phyloP scores from a whole-genome alignment of 92 coral and sea anemone species.

The Epizoanthus ramosus region DNA sequence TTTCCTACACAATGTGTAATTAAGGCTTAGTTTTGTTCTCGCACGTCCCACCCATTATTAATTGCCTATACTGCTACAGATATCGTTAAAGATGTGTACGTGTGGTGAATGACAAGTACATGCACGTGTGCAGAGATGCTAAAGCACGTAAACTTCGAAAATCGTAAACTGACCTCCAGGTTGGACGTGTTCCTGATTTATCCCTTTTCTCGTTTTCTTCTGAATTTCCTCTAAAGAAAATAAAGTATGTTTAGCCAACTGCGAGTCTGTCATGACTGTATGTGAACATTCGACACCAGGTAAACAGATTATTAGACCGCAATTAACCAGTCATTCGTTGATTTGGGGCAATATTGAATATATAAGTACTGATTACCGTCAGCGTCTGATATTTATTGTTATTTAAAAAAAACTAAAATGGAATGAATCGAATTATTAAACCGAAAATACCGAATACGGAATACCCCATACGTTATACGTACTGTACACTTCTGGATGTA shows the following conservation, averaged over 20 bases:
- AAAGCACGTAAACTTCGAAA: not conserved
- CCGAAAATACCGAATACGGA: too few relatives aligned
- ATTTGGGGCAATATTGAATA: constrained; percentile 18
- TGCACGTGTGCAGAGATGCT: not conserved
- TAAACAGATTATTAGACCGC: constrained; percentile 32
- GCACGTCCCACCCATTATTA: constrained; percentile 11
- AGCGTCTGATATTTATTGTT: not conserved
- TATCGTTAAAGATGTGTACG: not conserved
- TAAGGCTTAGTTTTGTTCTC: constrained; percentile 4
- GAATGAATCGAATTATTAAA: not conserved
- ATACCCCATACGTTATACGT: too few relatives aligned
- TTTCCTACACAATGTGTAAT: not conserved
- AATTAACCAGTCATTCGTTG: constrained; percentile 29
- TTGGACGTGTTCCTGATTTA: constrained; percentile 86
- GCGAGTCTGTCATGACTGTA: not conserved
- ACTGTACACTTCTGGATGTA: constrained; percentile 89
- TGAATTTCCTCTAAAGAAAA: constrained; percentile 77
- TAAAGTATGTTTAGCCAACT: not conserved
- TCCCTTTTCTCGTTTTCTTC: constrained; percentile 78
- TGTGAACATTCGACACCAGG: constrained; percentile 15
- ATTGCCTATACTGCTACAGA: not conserved
- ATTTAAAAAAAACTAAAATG: not conserved
- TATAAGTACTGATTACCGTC: not conserved
- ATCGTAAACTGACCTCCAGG: constrained; percentile 83
- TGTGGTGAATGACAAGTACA: not conserved